Evolutionary conservation across 2,888 invertebrate genomes (phyloP).

Genomic region (Bimastos eiseni): DNA sequence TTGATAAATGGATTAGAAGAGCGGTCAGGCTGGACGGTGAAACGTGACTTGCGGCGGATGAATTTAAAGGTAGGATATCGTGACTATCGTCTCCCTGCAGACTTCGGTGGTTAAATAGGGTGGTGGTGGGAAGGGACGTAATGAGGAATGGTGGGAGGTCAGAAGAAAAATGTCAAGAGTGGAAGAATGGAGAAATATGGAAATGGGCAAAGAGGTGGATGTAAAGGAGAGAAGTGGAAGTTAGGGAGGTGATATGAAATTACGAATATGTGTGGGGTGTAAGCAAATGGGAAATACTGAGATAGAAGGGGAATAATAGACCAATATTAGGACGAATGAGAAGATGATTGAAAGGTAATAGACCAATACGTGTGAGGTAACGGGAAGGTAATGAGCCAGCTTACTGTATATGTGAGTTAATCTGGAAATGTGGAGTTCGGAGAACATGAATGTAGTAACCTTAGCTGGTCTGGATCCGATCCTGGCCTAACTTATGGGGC

Average conservation of each 20-base stretch:
- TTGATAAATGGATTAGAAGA: background rate
- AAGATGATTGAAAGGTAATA: no score
- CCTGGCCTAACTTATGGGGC: background rate
- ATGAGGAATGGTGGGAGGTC: background rate
- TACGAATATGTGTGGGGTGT: background rate
- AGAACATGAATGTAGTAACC: background rate
- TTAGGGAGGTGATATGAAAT: no score
- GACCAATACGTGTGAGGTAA: no score
- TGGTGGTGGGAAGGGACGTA: background rate
- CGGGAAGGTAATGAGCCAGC: no score
- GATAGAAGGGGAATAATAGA: background rate
- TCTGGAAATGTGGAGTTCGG: background rate
- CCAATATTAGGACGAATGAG: background rate
- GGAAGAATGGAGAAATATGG: background rate
- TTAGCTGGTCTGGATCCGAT: no score
- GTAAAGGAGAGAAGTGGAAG: no score
- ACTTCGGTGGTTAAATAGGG: no score
- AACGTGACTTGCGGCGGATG: background rate
- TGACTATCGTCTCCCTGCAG: background rate
- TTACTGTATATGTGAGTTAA: no score
- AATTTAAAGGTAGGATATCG: background rate
- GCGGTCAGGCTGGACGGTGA: background rate
- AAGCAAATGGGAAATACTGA: no score
- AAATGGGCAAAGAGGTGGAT: background rate
- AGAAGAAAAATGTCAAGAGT: background rate